These are phyloP conservation scores for Heliconius charithonia DNA, from an alignment of 2,888 invertebrate species.

Conservation along the genomic window DNA sequence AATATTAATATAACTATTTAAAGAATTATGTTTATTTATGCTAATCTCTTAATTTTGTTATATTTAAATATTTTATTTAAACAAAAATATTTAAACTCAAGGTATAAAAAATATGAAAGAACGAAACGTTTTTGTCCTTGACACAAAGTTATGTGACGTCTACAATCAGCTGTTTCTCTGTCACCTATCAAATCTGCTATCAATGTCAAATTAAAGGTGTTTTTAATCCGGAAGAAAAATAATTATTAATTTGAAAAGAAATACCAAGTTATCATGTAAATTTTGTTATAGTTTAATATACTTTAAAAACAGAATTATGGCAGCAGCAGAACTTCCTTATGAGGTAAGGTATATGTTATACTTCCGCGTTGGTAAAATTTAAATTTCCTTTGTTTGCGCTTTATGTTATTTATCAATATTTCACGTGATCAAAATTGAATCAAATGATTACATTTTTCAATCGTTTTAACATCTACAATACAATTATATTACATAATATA, in stretches of 20 bases:
- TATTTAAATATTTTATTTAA: not conserved
- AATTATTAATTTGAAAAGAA: conserved; percentile 7
- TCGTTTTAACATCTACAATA: not conserved
- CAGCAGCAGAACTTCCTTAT: conserved; percentile 69
- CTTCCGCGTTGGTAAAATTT: conserved; percentile 36
- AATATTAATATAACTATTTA: not conserved
- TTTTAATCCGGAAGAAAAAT: conserved; percentile 3
- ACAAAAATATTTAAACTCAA: not conserved
- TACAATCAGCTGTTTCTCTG: conserved; percentile 40
- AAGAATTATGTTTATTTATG: too few relatives aligned
- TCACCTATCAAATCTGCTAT: conserved; percentile 28
- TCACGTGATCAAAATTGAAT: conserved; percentile 66
- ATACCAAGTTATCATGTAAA: conserved; percentile 37
- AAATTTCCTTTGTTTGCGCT: conserved; percentile 63
- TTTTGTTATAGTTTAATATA: conserved; percentile 12
- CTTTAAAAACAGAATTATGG: conserved; percentile 34
- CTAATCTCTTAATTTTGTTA: not conserved
- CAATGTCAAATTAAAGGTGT: conserved; percentile 42
- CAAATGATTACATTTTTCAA: conserved; percentile 31
- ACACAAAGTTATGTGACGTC: conserved; percentile 27
- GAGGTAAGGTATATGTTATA: conserved; percentile 60
- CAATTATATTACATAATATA: conserved; percentile 3
- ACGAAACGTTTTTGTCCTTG: conserved; percentile 20
- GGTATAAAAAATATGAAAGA: not conserved
- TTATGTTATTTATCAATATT: conserved; percentile 58